A percentile compares a stretch with the other conserved stretches of the same genome.
These are phyloP conservation scores for Dipus sagitta DNA, from an alignment of 2,797 vertebrate genomes.

Conservation along the genomic window DNA sequence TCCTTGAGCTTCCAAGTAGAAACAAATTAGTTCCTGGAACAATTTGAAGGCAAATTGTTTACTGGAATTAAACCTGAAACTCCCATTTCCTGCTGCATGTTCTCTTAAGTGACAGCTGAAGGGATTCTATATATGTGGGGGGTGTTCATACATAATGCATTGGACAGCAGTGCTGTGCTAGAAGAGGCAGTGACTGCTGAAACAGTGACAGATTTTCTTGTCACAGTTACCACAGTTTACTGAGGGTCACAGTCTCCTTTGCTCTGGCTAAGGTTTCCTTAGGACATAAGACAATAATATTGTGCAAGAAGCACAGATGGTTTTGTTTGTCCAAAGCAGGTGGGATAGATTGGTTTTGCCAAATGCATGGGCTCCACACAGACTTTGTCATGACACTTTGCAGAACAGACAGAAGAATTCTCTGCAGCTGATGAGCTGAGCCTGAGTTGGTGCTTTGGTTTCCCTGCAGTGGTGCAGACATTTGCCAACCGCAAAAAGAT, in stretches of 20 bases:
- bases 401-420: not conserved
- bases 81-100: conserved; percentile 38
- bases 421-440: not conserved
- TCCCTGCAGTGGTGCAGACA: not conserved
- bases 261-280: conserved; percentile 37
- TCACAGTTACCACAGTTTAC: not conserved
- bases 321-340: not conserved
- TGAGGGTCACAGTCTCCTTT: not conserved
- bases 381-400: not conserved
- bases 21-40: conserved; percentile 45
- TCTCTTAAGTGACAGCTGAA: conserved; percentile 35
- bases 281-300: not conserved
- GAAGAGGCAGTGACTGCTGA: not conserved
- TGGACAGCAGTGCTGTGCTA: not conserved
- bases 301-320: not conserved
- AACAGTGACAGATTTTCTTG: not conserved
- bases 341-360: not conserved
- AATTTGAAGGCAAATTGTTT: conserved; percentile 47
- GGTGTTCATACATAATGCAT: not conserved
- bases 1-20: conserved; percentile 30
- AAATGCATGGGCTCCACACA: not conserved
- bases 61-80: conserved; percentile 30
- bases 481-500: not conserved
- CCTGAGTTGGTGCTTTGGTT: not conserved
- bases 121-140: not conserved